These are phyloP conservation scores for Elaphurus davidianus DNA, from an alignment of 2,113 vertebrate genomes.

Conservation along the genomic window DNA sequence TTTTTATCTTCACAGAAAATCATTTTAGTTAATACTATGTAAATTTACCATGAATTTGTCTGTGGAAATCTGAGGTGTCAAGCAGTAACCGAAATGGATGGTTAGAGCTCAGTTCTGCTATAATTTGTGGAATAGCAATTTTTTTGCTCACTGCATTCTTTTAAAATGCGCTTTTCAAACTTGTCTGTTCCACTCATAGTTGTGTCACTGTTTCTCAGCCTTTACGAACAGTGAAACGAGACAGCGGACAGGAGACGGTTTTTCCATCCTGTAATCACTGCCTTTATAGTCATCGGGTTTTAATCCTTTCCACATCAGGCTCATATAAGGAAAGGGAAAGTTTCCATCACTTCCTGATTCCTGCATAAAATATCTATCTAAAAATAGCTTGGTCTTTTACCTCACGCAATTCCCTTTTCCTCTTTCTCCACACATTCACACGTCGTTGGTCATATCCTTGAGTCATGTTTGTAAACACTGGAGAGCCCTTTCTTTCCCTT, in stretches of 20 bases:
- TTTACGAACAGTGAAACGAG: not conserved
- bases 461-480: constrained; percentile 79
- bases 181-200: not conserved
- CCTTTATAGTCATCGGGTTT: constrained; percentile 39
- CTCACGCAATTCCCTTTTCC: not conserved
- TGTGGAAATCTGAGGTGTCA: not conserved
- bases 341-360: constrained; percentile 55
- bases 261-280: constrained; percentile 38
- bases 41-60: not conserved
- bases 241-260: not conserved
- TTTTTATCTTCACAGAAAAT: not conserved
- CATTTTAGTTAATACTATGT: not conserved
- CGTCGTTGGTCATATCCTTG: constrained; percentile 57
- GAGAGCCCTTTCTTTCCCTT: not conserved
- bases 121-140: not conserved
- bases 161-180: not conserved
- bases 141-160: not conserved
- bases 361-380: constrained; percentile 13
- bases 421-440: constrained; percentile 49
- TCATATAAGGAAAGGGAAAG: constrained; percentile 65
- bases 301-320: constrained; percentile 66
- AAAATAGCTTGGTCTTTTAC: constrained; percentile 63
- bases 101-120: not conserved
- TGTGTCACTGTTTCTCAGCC: constrained; percentile 9
- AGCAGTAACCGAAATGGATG: not conserved